Evolutionary conservation across 2,113 vertebrate species (phyloP), one percentile per base, ranked within the genome.

Genomic region (Sebastes schlegelii): DNA sequence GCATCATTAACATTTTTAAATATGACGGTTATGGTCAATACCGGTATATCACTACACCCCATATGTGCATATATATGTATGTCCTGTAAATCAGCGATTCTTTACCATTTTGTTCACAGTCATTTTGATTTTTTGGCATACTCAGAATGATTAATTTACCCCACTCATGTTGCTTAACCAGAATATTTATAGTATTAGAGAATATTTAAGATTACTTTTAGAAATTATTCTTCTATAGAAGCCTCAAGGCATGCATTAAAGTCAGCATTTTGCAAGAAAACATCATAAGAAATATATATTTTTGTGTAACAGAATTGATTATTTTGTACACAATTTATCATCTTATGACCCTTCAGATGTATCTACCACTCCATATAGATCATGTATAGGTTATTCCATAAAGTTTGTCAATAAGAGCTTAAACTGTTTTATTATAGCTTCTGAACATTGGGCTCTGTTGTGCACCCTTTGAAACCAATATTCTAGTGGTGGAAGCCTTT

Each of bases 401-500:
- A 9, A 17, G 16, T 76, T 60, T 21, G 4, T 3, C 45, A 51
- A 58, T 21, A 11, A 61, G 1, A 21, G 3, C 11, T 9, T 3
- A 6, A 40, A 43, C 26, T 19, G 1, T 9, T 23, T 46, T 43
- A 19, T 51, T 6, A 9, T 0, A 9, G 9, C 75, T 16, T 9
- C 74, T 16, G 13, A 76, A 71, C 40, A 72, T 9, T 52, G 58
- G n/a, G 3, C 43, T 64, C 54, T 68, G 52, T 45, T 75, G 66
- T 60, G 40, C 42, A 63, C 19, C 60, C 40, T 74, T 43, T 75
- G 70, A 73, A 16, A 34, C 26, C 51, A 19, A 13, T 64, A 77
- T 77, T 70, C 42, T 58, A 13, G n/a, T 10, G 52, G 34, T 74
- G 62, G 43, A 82, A 76, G 68, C 63, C 69, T 75, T 85, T 34